phyloP scores from a whole-genome alignment of 2,797 vertebrate species.

The Poeciliopsis turneri region DNA sequence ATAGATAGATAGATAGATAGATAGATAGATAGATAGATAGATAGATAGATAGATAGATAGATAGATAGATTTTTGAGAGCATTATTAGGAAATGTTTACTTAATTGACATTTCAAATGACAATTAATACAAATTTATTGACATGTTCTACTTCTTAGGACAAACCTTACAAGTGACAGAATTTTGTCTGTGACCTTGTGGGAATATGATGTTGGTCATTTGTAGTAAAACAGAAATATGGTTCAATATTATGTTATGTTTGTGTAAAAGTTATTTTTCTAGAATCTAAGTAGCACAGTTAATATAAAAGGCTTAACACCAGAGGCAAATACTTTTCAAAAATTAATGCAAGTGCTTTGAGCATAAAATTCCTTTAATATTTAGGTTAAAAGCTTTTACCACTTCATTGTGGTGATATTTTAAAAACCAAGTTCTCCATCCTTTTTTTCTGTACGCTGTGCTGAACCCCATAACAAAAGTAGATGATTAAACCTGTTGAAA shows the following conservation, averaged over 20 bases:
- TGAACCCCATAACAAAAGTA: constrained; percentile 87
- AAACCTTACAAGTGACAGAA: not conserved
- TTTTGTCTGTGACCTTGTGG: not conserved
- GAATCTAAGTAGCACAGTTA: not conserved
- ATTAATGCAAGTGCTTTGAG: not conserved
- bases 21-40: too few relatives aligned
- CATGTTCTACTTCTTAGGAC: not conserved
- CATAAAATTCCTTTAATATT: constrained; percentile 12
- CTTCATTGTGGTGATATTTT: constrained; percentile 34
- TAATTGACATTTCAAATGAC: too few relatives aligned
- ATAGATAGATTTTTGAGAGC: too few relatives aligned
- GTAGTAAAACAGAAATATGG: not conserved
- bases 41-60: too few relatives aligned
- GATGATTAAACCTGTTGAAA: constrained; percentile 82
- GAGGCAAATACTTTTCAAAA: not conserved
- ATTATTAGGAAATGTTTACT: too few relatives aligned
- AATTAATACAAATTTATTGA: not conserved
- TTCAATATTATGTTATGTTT: not conserved
- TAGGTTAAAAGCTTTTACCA: constrained; percentile 29
- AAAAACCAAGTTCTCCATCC: constrained; percentile 56
- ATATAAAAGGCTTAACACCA: not conserved
- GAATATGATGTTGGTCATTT: not conserved
- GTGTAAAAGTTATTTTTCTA: not conserved
- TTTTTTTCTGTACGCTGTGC: constrained; percentile 82
- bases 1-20: too few relatives aligned